phyloP scores from a whole-genome alignment of 2,797 vertebrate species.

The Choloepus didactylus region DNA sequence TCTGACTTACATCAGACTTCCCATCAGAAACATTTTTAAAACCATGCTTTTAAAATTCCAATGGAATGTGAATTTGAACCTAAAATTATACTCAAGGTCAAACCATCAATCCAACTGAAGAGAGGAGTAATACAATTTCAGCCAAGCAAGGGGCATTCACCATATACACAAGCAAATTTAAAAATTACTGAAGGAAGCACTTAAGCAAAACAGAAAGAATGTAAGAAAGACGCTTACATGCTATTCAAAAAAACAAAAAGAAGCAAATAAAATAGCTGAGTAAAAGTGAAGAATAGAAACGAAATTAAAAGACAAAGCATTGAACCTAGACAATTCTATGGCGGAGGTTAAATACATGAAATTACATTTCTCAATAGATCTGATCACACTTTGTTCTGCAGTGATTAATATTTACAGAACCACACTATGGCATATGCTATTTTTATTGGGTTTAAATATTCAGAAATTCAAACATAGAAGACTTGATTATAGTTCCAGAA shows the following conservation, averaged over 20 bases:
- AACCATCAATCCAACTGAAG: not conserved
- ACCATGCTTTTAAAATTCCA: constrained; percentile 10
- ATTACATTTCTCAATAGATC: not conserved
- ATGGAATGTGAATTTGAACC: not conserved
- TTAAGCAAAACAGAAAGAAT: not conserved
- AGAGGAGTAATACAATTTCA: not conserved
- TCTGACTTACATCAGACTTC: constrained; percentile 3
- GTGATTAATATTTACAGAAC: constrained; percentile 38
- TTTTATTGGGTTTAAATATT: constrained; percentile 61
- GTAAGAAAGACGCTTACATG: not conserved
- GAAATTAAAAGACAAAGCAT: not conserved
- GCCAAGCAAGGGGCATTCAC: not conserved
- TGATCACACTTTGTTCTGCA: not conserved
- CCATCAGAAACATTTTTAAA: constrained; percentile 46
- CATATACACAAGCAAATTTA: not conserved
- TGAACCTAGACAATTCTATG: not conserved
- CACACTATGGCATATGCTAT: constrained; percentile 40
- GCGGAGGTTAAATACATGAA: not conserved
- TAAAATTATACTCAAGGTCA: not conserved
- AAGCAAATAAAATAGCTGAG: not conserved
- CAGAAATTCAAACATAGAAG: constrained; percentile 24
- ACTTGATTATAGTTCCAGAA: not conserved
- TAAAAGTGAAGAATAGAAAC: constrained; percentile 46
- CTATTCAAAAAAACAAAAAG: not conserved
- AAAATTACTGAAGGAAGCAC: not conserved